Conservation (phyloP, 2,888 invertebrate species). For the Caenorhabditis sinica region DNA sequence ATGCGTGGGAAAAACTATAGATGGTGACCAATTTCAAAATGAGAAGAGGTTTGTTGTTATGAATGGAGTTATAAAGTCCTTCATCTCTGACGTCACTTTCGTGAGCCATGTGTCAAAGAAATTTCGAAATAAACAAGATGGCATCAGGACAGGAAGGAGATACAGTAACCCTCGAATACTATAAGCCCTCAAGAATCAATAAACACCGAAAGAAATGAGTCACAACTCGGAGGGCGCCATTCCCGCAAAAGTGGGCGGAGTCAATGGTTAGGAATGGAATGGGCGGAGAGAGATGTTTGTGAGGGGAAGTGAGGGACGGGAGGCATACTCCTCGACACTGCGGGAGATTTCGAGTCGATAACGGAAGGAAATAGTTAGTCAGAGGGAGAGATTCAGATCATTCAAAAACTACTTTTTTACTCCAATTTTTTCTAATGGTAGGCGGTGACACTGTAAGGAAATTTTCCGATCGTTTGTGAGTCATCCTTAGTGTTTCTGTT, state of each 20-base stretch:
- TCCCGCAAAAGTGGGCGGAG: slow-evolving; percentile 64
- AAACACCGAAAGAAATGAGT: slow-evolving; percentile 51
- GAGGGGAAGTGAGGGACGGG: slow-evolving; percentile 45
- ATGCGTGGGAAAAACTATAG: slow-evolving; percentile 46
- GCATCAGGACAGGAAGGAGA: not conserved
- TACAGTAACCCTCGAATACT: slow-evolving; percentile 31
- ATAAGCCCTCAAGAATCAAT: slow-evolving; percentile 50
- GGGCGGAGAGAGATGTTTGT: slow-evolving; percentile 55
- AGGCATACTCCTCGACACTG: slow-evolving; percentile 37
- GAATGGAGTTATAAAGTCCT: slow-evolving; percentile 10
- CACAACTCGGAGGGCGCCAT: slow-evolving; percentile 32
- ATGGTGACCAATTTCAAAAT: slow-evolving; percentile 39
- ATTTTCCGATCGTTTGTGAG: slow-evolving; percentile 39
- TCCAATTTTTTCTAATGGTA: slow-evolving; percentile 23
- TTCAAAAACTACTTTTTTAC: slow-evolving; percentile 34
- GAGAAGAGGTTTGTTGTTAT: not conserved
- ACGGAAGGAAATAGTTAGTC: slow-evolving; percentile 38
- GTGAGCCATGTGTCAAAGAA: slow-evolving; percentile 28
- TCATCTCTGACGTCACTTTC: slow-evolving; percentile 33
- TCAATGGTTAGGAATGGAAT: slow-evolving; percentile 17
- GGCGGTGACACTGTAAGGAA: slow-evolving; percentile 49
- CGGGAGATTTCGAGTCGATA: slow-evolving; percentile 69
- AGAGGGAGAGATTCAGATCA: slow-evolving; percentile 29
- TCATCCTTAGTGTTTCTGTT: slow-evolving; percentile 26
- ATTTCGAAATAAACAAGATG: slow-evolving; percentile 28